phyloP scores from a whole-genome alignment of 2,797 vertebrate species.

The Toxotes lorentzi region DNA sequence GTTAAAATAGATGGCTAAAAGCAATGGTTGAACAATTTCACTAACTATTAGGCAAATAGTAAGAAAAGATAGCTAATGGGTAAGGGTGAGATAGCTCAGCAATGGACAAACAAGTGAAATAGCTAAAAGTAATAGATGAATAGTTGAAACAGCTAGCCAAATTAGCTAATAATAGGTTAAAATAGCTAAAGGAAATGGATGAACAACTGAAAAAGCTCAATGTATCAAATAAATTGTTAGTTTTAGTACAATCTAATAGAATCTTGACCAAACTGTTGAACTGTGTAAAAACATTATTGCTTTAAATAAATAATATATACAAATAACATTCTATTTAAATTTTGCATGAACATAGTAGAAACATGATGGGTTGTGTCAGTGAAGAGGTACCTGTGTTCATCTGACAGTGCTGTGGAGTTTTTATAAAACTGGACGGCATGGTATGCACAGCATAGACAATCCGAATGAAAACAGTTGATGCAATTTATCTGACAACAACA shows the following conservation, averaged over 20 bases:
- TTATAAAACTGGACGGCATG: background rate
- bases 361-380: background rate
- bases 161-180: background rate
- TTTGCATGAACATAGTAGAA: background rate
- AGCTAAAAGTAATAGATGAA: background rate
- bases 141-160: background rate
- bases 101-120: background rate
- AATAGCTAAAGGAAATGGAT: too few species aligned
- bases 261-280: background rate
- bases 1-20: too few species aligned
- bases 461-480: background rate
- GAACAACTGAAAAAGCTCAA: too few species aligned
- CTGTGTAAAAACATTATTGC: too few species aligned
- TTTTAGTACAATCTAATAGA: background rate
- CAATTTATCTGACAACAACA: slow-evolving; percentile 20
- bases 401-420: background rate
- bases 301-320: background rate
- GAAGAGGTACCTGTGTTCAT: background rate
- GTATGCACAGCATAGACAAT: background rate
- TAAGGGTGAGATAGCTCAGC: background rate
- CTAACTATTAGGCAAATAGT: too few species aligned
- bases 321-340: background rate
- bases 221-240: too few species aligned
- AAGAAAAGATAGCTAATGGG: too few species aligned
- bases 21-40: too few species aligned